Evolutionary conservation across 2,888 invertebrate species (phyloP).

Genomic region (Drosophila subquinaria): DNA sequence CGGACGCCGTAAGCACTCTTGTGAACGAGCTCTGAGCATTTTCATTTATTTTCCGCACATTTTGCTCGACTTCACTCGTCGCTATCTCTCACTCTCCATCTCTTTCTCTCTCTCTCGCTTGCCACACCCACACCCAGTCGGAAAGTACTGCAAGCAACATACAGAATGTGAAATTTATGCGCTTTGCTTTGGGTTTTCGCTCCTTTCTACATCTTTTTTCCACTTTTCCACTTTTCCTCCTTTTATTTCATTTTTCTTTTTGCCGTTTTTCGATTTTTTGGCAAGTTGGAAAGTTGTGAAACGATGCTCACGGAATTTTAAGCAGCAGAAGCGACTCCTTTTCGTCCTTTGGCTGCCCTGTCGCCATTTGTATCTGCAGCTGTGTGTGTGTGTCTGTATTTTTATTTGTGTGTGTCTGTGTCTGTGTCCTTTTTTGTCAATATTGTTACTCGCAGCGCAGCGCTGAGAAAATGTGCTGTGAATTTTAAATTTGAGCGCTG

Average conservation of each 20-base stretch:
- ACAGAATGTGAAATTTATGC: constrained; percentile 68
- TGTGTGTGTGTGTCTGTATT: not conserved
- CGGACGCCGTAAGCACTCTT: constrained; percentile 85
- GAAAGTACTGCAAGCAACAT: constrained; percentile 13
- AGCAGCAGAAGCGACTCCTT: constrained; percentile 68
- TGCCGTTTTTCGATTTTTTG: constrained; percentile 74
- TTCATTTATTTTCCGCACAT: constrained; percentile 84
- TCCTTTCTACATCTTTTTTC: constrained; percentile 1
- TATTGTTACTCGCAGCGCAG: constrained; percentile 74
- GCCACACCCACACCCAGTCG: constrained; percentile 50
- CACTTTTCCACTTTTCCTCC: constrained; percentile 24
- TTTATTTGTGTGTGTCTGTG: constrained; percentile 3
- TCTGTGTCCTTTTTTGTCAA: constrained; percentile 64
- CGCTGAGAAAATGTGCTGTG: constrained; percentile 76
- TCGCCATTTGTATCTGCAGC: not conserved
- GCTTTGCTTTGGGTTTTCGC: constrained; percentile 51
- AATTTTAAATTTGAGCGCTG: constrained; percentile 75
- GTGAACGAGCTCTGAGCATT: constrained; percentile 85
- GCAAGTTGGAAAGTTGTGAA: constrained; percentile 85
- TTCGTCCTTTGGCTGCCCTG: constrained; percentile 28
- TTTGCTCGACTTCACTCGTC: constrained; percentile 58
- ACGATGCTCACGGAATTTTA: constrained; percentile 85
- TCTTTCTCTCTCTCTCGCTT: constrained; percentile 15
- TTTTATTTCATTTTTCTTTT: constrained; percentile 30
- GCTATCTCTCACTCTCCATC: constrained; percentile 22